Base-by-base conservation (phyloP, 1,140 invertebrate species). In the Macrotrachela quadricornifera region DNA sequence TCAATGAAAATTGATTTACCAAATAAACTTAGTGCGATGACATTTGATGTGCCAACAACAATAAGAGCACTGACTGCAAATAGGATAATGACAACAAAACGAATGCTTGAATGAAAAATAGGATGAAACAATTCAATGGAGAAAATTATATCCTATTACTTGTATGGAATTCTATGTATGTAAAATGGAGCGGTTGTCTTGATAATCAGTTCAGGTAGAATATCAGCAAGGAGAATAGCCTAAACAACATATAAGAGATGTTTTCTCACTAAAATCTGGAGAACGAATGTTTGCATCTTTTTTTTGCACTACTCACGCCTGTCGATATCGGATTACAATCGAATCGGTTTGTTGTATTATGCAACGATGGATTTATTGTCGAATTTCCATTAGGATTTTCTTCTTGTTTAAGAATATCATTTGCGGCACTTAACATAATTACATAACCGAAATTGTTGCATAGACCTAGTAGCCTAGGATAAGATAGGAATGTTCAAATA, bases 361-460 rank as follows among this genome's bases (percentile, higher is more conserved):
- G 56, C 51, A 39, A n/a, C n/a, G n/a, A n/a, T n/a, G n/a, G n/a
- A n/a, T n/a, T 15, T 12, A 40, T 50, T 17, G 46, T 49, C 0
- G 44, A n/a, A n/a, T n/a, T n/a, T n/a, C n/a, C n/a, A n/a, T n/a
- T 44, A 37, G 36, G 16, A 36, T 47, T 50, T 50, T 62, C 56
- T 49, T 68, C 58, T 57, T 63, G 60, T 51, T 63, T 62, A 6
- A 85, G 71, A 53, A 86, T 82, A 64, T 85, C 83, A 64, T 82
- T 77, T 1, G 83, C 83, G 1, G 82, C 82, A 63, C 78, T 81
- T 14, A 87, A 68, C 82, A 87, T 86, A 4, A 87, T 78, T 15
- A 85, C 82, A 68, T 86, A 86, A 44, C 81, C 81, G 70, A 81
- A 86, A 69, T 87, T 86, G 64, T 86, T 87, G 62, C 80, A 82